A percentile compares a stretch with the other conserved stretches of the same genome.
Conservation (phyloP, 2,888 invertebrate genomes). For the Melolontha melolontha region DNA sequence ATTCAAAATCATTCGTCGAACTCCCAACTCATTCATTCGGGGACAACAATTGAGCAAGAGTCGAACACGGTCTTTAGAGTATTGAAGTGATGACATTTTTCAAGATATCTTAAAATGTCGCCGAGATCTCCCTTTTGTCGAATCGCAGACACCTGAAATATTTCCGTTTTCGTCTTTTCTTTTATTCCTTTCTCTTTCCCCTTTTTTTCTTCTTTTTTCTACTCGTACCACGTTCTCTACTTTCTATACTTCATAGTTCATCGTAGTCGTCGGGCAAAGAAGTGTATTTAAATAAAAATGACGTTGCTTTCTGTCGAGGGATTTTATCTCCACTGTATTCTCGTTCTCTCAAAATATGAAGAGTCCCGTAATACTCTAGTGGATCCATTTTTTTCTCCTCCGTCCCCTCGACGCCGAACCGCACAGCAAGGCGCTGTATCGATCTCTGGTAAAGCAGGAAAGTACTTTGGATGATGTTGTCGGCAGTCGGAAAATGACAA, state of each 20-base stretch:
- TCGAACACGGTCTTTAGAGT: constrained; percentile 45
- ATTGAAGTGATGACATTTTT: constrained; percentile 51
- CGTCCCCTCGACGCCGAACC: constrained; percentile 3
- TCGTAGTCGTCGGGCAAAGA: not conserved
- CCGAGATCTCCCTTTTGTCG: constrained; percentile 48
- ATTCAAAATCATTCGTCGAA: constrained; percentile 42
- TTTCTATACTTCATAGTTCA: not conserved
- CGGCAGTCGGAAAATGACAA: constrained; percentile 37
- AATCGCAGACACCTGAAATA: constrained; percentile 50
- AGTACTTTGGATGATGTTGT: constrained; percentile 36
- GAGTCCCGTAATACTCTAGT: constrained; percentile 14
- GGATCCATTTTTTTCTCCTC: constrained; percentile 15
- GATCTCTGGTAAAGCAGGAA: constrained; percentile 26
- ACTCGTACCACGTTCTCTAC: not conserved
- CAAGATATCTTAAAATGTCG: constrained; percentile 49
- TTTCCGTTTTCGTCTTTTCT: constrained; percentile 31
- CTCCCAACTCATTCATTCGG: constrained; percentile 41
- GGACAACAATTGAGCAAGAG: constrained; percentile 46
- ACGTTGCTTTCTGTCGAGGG: constrained; percentile 8
- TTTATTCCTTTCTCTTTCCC: constrained; percentile 13
- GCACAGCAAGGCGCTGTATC: constrained; percentile 13
- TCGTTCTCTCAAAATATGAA: constrained; percentile 23
- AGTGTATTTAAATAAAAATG: constrained; percentile 32
- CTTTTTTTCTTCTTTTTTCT: not conserved
- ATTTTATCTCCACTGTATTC: constrained; percentile 16